Evolutionary conservation across 2,888 invertebrate genomes (phyloP), one percentile per base, ranked within the genome.

Genomic region (Steinernema scapterisci): DNA sequence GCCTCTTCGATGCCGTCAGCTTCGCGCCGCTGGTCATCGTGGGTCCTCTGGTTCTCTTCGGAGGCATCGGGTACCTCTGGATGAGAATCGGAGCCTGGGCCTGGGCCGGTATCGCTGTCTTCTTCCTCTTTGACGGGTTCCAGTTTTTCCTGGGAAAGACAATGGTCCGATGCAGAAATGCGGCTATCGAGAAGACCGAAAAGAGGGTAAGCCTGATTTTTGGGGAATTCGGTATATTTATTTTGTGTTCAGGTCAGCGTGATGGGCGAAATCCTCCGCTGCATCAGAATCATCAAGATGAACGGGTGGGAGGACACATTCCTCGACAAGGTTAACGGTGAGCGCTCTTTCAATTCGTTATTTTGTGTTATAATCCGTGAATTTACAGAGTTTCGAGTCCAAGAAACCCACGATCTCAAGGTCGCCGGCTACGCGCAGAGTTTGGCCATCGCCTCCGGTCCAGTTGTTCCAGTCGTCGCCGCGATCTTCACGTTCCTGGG

Each of bases 251-350:
- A 89, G 89, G 88, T 91, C 5, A 88, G 89, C 46, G 87, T 90
- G 76, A 90, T 91, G 87, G 90, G 89, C 72, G 92, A 92, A 83
- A 88, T 91, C 16, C 87, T 92, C 16, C 89, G 89, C 38, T 90
- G 89, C 82, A 90, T 92, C 54, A 91, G 91, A 83, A 87, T 91
- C 27, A 91, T 92, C 75, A 92, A 92, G 87, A 90, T 92, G 89
- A 91, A 91, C 85, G 91, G 91, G 0, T 92, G 92, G 91, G 92
- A 92, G 83, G 89, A 90, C 78, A 89, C 90, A 74, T 91, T 92
- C 83, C 88, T 89, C 56, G 87, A 89, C 45, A 88, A 88, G 76
- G 88, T 91, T n/a, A 73, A 81, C 51, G 81, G 85, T 83, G 46
- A 21, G 38, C 3, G 5, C 38, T 38, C 38, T 38, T 38, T 38